A percentile compares a stretch with the other conserved stretches of the same genome.
phyloP scores from a whole-genome alignment of 2,113 vertebrate species.

The Glareola pratincola region DNA sequence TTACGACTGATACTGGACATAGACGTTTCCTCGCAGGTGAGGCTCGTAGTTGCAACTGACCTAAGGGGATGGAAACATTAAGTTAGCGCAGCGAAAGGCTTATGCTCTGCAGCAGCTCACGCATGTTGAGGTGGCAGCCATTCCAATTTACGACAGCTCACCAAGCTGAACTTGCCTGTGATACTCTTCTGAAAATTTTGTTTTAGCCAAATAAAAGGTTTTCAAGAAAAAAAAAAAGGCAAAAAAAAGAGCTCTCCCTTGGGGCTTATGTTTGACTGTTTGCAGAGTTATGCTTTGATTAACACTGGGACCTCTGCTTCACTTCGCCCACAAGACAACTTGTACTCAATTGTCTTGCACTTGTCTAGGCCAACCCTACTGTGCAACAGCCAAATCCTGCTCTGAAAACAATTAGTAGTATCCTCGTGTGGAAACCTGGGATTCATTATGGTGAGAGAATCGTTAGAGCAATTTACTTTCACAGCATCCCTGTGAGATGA shows the following conservation, averaged over 20 bases:
- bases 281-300: not conserved
- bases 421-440: not conserved
- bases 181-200: not conserved
- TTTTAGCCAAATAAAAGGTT: not conserved
- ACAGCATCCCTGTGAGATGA: not conserved
- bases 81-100: not conserved
- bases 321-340: not conserved
- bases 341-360: not conserved
- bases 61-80: constrained; percentile 64
- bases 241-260: not conserved
- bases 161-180: not conserved
- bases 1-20: constrained; percentile 95
- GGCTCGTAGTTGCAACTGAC: constrained; percentile 97
- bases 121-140: not conserved
- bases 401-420: not conserved
- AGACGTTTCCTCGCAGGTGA: constrained; percentile 96
- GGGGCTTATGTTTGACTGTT: not conserved
- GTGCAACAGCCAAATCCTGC: not conserved
- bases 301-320: not conserved
- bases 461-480: not conserved
- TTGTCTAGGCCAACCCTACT: not conserved
- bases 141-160: not conserved
- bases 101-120: not conserved
- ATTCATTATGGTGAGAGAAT: not conserved
- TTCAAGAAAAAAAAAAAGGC: not conserved